Evolutionary conservation across 2,113 vertebrate genomes (phyloP), one percentile per base, ranked within the genome.

Genomic region (Podarcis muralis): DNA sequence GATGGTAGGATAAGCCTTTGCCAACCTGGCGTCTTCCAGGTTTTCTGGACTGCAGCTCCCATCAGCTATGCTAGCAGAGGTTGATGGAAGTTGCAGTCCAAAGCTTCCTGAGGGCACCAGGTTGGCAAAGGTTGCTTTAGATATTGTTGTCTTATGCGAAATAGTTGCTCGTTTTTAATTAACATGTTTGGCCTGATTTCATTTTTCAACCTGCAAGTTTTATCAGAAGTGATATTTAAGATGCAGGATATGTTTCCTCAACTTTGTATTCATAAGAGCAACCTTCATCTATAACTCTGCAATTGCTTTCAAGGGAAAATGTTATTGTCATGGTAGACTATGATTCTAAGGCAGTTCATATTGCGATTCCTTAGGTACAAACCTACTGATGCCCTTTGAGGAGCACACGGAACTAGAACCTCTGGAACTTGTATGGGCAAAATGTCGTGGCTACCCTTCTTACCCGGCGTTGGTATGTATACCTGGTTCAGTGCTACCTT

Each of bases 371-470:
- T 93, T 93, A 98, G 98, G 98, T 92, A 98, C 97, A 83, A 93
- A 97, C 88, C 96, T 98, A 86, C 96, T 98, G 94, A 97, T 95
- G 94, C 94, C 98, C 93, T 97, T 98, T 85, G 98, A 98, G 87
- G 97, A 97, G 57, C 97, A 96, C n/a, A 92, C 95, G 32, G 98
- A 98, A 94, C 97, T 99, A 93, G 98, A 99, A 93, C 97, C 98
- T 91, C 94, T 99, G 89, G 98, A 99, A 92, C 97, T 99, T 6
- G 99, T 99, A 94, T 99, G 99, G 99, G 99, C 99, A 88, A 99
- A 99, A 95, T 99, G 98, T 94, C 97, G 99, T 91, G 99, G 99
- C 74, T 99, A 99, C 68, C 99, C 99, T 84, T 99, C 99, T 91
- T 99, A 99, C 95, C 99, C 99, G 82, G 99, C 99, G 93, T 94